These are phyloP conservation scores for Apodemus sylvaticus DNA, from an alignment of 2,113 vertebrate genomes.

Conservation along the genomic window DNA sequence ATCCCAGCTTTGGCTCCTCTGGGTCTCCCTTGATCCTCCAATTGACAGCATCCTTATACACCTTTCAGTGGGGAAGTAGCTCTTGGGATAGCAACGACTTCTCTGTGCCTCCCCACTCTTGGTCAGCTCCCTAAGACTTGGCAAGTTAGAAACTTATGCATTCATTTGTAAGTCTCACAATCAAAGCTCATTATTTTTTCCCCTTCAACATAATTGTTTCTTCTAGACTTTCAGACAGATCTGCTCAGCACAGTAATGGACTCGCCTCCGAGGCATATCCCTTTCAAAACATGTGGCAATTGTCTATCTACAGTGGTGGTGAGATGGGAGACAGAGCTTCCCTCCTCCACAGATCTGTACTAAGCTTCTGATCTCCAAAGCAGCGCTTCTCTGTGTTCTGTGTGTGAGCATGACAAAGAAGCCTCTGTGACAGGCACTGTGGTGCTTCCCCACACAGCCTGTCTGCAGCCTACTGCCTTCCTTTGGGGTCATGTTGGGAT, in stretches of 20 bases:
- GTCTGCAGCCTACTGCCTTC: background rate
- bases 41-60: background rate
- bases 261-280: background rate
- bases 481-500: background rate
- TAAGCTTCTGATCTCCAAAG: background rate
- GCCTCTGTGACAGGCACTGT: background rate
- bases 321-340: background rate
- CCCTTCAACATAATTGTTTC: background rate
- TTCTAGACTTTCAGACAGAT: background rate
- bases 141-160: background rate
- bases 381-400: background rate
- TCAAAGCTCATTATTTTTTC: background rate
- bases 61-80: background rate
- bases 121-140: background rate
- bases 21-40: background rate
- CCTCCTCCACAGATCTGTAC: background rate
- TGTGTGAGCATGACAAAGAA: background rate
- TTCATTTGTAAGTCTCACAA: background rate
- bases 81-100: background rate
- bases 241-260: background rate
- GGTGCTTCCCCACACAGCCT: background rate
- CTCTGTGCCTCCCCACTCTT: background rate
- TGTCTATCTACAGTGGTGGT: background rate
- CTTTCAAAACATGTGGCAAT: background rate
- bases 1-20: background rate